Conservation (phyloP, 1,140 invertebrate species). For the Whitmania pigra region DNA sequence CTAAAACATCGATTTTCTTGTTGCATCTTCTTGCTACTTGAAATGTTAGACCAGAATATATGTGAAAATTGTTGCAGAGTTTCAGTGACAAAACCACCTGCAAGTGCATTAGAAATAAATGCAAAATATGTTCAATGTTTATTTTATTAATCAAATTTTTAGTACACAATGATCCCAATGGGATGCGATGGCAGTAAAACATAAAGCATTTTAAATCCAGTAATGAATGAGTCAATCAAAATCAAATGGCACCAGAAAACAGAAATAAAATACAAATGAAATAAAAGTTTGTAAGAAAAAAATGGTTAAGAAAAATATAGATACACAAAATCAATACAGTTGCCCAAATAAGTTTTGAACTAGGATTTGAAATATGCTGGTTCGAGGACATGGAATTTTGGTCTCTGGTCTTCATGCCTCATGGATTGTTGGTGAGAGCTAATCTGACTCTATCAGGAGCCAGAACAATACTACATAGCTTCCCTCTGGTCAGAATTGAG, state of each 20-base stretch:
- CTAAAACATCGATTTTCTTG: neutral
- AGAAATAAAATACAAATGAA: neutral
- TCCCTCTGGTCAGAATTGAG: too few relatives aligned
- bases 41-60: neutral
- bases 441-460: too few relatives aligned
- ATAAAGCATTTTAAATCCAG: neutral
- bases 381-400: too few relatives aligned
- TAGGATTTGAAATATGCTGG: too few relatives aligned
- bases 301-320: too few relatives aligned
- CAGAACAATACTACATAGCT: too few relatives aligned
- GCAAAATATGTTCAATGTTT: neutral
- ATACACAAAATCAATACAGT: too few relatives aligned
- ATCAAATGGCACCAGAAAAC: neutral
- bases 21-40: slow-evolving; percentile 1
- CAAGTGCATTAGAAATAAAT: neutral
- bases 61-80: slow-evolving; percentile 8
- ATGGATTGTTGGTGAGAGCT: too few relatives aligned
- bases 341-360: too few relatives aligned
- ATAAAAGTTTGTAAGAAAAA: neutral
- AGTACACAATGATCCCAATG: neutral
- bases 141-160: neutral
- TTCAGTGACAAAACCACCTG: slow-evolving; percentile 3
- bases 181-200: neutral
- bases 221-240: neutral
- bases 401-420: too few relatives aligned